phyloP scores from a whole-genome alignment of 2,797 vertebrate genomes.

The Serranus cabrilla region DNA sequence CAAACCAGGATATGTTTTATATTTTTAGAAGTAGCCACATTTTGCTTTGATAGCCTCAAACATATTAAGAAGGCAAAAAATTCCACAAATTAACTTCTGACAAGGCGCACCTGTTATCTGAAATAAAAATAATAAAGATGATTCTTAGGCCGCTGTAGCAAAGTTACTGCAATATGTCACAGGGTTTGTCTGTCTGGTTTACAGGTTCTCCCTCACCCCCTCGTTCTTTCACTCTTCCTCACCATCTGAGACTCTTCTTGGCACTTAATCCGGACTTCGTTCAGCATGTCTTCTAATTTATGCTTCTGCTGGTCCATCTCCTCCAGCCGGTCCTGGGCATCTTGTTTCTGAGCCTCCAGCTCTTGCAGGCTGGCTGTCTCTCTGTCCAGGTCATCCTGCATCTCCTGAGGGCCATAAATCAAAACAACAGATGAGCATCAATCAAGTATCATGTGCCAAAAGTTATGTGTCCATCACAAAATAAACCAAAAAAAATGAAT shows the following conservation, averaged over 20 bases:
- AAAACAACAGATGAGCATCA: neutral
- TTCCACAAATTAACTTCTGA: too few species aligned
- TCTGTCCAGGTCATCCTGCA: conserved; percentile 95
- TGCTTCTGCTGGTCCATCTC: conserved; percentile 99
- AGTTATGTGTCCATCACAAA: neutral
- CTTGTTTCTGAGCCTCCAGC: conserved; percentile 96
- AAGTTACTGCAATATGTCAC: neutral
- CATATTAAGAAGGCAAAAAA: too few species aligned
- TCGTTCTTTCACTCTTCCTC: conserved; percentile 57
- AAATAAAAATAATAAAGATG: too few species aligned
- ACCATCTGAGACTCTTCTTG: conserved; percentile 98
- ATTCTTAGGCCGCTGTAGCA: neutral
- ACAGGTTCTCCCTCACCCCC: neutral
- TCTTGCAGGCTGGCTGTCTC: conserved; percentile 94
- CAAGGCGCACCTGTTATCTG: too few species aligned
- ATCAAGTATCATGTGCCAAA: neutral
- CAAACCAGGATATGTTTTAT: too few species aligned
- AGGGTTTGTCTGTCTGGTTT: neutral
- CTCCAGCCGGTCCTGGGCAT: conserved; percentile 95
- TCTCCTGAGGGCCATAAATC: conserved; percentile 83
- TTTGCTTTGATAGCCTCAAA: too few species aligned
- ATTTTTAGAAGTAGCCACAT: too few species aligned
- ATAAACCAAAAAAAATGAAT: too few species aligned
- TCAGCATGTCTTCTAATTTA: conserved; percentile 96
- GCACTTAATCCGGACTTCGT: conserved; percentile 93